These are phyloP conservation scores for Eulacestoma nigropectus DNA, from an alignment of 2,113 vertebrate genomes.

Conservation along the genomic window DNA sequence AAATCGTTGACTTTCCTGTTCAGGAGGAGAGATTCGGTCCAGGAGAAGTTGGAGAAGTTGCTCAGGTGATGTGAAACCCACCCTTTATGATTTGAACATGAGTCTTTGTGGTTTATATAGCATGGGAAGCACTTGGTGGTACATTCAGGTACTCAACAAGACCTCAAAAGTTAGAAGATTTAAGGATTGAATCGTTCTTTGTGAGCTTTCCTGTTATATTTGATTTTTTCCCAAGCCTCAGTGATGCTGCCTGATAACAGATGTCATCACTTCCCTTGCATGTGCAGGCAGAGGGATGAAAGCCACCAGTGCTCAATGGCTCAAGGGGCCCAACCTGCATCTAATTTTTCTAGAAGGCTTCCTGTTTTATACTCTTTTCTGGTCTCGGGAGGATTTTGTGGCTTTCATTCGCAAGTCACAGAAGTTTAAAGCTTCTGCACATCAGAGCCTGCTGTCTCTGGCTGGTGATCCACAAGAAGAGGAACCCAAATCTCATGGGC, in stretches of 20 bases:
- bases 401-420: not conserved
- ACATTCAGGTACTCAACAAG: not conserved
- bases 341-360: not conserved
- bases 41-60: not conserved
- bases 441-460: not conserved
- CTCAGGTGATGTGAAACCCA: not conserved
- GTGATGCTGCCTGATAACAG: not conserved
- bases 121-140: not conserved
- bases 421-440: not conserved
- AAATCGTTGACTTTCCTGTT: not conserved
- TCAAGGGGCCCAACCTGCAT: not conserved
- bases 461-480: not conserved
- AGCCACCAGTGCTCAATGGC: not conserved
- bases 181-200: not conserved
- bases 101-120: not conserved
- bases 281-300: not conserved
- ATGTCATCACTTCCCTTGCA: not conserved
- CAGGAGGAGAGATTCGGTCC: not conserved
- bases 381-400: not conserved
- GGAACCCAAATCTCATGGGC: not conserved
- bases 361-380: not conserved
- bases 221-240: not conserved
- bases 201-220: not conserved
- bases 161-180: not conserved
- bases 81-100: accelerated